phyloP scores from a whole-genome alignment of 2,888 invertebrate genomes.

The Leptopterna dolabrata region DNA sequence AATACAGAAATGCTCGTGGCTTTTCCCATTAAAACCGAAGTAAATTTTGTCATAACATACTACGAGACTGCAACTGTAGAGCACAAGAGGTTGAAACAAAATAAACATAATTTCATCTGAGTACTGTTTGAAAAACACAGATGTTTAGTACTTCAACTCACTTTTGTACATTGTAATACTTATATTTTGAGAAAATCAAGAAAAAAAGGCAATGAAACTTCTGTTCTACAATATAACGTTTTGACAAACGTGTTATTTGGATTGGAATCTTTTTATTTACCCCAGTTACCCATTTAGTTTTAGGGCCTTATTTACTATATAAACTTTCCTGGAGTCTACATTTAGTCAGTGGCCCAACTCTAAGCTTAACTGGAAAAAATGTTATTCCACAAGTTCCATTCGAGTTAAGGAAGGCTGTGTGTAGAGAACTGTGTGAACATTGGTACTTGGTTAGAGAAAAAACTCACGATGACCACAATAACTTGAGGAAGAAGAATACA shows the following conservation, averaged over 20 bases:
- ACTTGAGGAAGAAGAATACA: no score
- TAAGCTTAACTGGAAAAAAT: no score
- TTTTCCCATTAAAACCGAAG: neutral
- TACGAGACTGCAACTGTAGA: constrained; percentile 54
- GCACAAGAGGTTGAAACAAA: constrained; percentile 32
- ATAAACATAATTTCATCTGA: constrained; percentile 43
- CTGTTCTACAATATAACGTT: constrained; percentile 39
- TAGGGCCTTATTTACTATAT: no score
- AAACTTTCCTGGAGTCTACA: no score
- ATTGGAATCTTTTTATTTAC: neutral
- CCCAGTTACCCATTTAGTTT: no score
- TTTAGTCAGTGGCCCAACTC: no score
- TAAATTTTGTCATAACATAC: constrained; percentile 14
- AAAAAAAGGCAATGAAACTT: constrained; percentile 29
- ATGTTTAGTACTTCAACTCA: constrained; percentile 46
- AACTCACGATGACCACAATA: no score
- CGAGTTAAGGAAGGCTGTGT: no score
- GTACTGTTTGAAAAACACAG: constrained; percentile 18
- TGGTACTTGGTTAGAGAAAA: no score
- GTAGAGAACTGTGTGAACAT: no score
- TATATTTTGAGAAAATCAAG: constrained; percentile 43
- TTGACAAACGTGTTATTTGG: constrained; percentile 17
- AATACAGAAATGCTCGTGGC: neutral
- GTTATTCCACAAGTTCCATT: no score
- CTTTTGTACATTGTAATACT: constrained; percentile 54